Evolutionary conservation across 2,888 invertebrate species (phyloP).

Genomic region (Drosophila meridionalis): DNA sequence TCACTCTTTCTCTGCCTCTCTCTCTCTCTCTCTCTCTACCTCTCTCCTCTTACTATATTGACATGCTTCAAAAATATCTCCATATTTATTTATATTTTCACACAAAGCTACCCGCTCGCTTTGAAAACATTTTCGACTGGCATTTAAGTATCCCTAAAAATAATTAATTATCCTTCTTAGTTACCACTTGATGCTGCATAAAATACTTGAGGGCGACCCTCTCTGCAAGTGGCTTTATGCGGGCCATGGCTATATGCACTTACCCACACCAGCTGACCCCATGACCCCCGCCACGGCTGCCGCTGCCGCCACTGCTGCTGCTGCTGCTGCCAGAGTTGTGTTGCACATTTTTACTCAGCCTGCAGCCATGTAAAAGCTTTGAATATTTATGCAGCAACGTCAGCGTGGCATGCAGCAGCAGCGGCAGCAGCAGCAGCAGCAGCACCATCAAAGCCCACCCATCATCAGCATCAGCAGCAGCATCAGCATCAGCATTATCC

Average conservation of each 20-base stretch:
- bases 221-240: constrained; percentile 45
- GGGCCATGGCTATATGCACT: constrained; percentile 58
- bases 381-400: constrained; percentile 74
- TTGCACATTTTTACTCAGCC: constrained; percentile 80
- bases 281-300: neutral
- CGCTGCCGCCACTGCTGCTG: constrained; percentile 14
- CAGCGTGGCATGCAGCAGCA: constrained; percentile 24
- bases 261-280: constrained; percentile 11
- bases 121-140: neutral
- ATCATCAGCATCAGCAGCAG: constrained; percentile 50
- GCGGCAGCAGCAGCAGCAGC: neutral
- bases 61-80: neutral
- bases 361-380: constrained; percentile 79
- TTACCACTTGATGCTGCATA: constrained; percentile 23
- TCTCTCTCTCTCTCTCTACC: neutral
- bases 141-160: constrained; percentile 18
- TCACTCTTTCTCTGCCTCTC: too few relatives aligned
- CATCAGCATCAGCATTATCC: constrained; percentile 46
- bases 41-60: neutral
- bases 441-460: constrained; percentile 47
- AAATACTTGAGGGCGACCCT: constrained; percentile 50
- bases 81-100: neutral
- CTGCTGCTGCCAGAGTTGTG: constrained; percentile 46
- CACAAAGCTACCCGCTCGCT: constrained; percentile 2
- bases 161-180: constrained; percentile 38